phyloP scores from a whole-genome alignment of 1,140 invertebrate genomes.

The Halictus rubicundus region DNA sequence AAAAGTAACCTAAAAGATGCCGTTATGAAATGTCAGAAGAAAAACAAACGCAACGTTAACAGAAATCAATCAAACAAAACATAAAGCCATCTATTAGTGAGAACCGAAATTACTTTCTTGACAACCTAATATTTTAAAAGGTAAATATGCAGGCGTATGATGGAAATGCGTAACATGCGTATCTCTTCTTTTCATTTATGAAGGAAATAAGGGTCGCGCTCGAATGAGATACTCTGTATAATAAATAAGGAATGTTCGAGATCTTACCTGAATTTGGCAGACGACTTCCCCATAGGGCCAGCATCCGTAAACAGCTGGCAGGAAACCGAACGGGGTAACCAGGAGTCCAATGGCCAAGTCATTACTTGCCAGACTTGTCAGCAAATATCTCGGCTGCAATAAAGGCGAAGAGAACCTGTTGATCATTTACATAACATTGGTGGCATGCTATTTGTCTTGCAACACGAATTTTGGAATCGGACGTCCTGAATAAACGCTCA shows the following conservation, averaged over 20 bases:
- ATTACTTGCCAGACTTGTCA: slow-evolving; percentile 91
- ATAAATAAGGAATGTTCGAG: neutral
- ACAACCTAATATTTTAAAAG: no score
- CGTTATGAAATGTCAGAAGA: no score
- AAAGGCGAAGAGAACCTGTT: slow-evolving; percentile 68
- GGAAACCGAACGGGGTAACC: slow-evolving; percentile 90
- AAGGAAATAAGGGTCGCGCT: no score
- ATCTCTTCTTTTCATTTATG: no score
- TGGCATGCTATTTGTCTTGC: slow-evolving; percentile 6
- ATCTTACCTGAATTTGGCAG: slow-evolving; percentile 91
- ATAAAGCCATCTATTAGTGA: no score
- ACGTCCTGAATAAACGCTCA: neutral
- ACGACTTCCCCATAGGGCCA: slow-evolving; percentile 94
- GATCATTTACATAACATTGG: slow-evolving; percentile 52
- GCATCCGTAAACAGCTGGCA: slow-evolving; percentile 90
- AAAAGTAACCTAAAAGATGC: no score
- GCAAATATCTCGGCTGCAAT: slow-evolving; percentile 89
- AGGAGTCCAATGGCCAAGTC: slow-evolving; percentile 91
- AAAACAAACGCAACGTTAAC: no score
- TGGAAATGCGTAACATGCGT: no score
- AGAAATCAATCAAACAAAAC: no score
- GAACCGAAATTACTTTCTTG: no score
- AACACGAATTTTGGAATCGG: neutral
- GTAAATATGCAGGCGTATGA: no score
- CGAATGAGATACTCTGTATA: no score